Evolutionary conservation across 1,140 invertebrate species (phyloP).

Genomic region (Harlomillsia oculata): DNA sequence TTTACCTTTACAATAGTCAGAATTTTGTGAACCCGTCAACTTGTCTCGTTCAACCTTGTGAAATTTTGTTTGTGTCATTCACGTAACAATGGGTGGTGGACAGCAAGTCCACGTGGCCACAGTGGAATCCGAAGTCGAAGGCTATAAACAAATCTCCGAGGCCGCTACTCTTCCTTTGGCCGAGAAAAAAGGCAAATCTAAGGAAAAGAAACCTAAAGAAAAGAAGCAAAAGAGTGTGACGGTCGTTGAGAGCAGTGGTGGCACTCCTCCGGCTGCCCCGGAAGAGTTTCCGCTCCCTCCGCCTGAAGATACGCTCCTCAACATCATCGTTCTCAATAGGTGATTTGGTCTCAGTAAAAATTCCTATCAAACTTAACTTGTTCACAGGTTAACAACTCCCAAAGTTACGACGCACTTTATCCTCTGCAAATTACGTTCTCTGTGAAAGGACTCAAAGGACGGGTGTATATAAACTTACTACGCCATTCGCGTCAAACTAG

Average conservation of each 20-base stretch:
- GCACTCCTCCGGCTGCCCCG: slow-evolving; percentile 22
- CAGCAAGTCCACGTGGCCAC: slow-evolving; percentile 76
- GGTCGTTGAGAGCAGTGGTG: slow-evolving; percentile 25
- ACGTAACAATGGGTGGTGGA: slow-evolving; percentile 51
- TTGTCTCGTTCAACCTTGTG: too few relatives aligned
- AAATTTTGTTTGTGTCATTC: slow-evolving; percentile 14
- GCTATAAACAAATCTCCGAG: slow-evolving; percentile 33
- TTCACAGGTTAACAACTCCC: too few relatives aligned
- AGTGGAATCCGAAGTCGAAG: slow-evolving; percentile 48
- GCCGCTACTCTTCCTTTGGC: slow-evolving; percentile 32
- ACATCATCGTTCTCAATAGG: slow-evolving; percentile 34
- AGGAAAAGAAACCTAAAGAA: slow-evolving; percentile 32
- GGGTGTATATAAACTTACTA: too few relatives aligned
- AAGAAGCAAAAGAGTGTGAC: slow-evolving; percentile 33
- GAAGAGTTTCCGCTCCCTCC: slow-evolving; percentile 35
- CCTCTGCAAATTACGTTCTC: too few relatives aligned
- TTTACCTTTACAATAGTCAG: slow-evolving; percentile 6
- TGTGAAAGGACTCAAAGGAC: too few relatives aligned
- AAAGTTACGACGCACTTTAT: too few relatives aligned
- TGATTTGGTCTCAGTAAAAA: too few relatives aligned
- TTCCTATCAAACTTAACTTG: too few relatives aligned
- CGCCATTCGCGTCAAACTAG: too few relatives aligned
- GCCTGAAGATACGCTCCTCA: slow-evolving; percentile 35
- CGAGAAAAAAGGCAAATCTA: slow-evolving; percentile 31
- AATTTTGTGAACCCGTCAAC: too few relatives aligned